Evolutionary conservation across 1,140 invertebrate genomes (phyloP), one percentile per base, ranked within the genome.

Genomic region (Macrobrachium rosenbergii): DNA sequence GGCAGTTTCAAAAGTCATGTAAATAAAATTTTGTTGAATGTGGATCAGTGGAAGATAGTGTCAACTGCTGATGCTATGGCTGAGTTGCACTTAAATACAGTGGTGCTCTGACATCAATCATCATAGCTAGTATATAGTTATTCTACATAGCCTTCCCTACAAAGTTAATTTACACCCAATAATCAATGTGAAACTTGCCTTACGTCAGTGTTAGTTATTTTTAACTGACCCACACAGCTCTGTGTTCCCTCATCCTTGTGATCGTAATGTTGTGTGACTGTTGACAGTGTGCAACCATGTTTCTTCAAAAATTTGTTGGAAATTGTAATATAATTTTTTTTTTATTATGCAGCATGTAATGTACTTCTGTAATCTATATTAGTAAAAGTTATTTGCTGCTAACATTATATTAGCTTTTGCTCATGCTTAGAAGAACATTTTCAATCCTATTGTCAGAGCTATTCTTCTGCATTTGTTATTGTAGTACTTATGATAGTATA

Each of bases 211-310:
- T 43, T 81, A 19, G 64, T 81, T 81, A 81, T 81, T 81, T 81
- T 81, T 81, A 21, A 64, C 78, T 81, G 78, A 81, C 37, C 62
- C 78, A 81, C 63, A 43, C 78, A 63, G 60, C 78, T 81, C 59
- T 64, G 63, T 81, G 78, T 81, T 67, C 62, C 78, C 78, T 64
- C 78, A 64, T 81, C 78, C 78, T 77, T 78, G 82, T 77, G 60
- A 78, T 77, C 77, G 82, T 84, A 84, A 60, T 78, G 82, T 84
- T 84, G 82, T 84, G 82, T 84, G 82, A 84, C 82, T 84, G 82
- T 84, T 84, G 62, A 84, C 37, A 64, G 28, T 84, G 82, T 84
- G 73, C 75, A 62, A 77, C 76, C 75, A 77, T 84, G 82, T 84
- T 73, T 84, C 63, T 76, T 62, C 75, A 37, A 77, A 28, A 77